Base-by-base conservation (phyloP, 2,113 vertebrate species). In the Mormyrus lacerda region DNA sequence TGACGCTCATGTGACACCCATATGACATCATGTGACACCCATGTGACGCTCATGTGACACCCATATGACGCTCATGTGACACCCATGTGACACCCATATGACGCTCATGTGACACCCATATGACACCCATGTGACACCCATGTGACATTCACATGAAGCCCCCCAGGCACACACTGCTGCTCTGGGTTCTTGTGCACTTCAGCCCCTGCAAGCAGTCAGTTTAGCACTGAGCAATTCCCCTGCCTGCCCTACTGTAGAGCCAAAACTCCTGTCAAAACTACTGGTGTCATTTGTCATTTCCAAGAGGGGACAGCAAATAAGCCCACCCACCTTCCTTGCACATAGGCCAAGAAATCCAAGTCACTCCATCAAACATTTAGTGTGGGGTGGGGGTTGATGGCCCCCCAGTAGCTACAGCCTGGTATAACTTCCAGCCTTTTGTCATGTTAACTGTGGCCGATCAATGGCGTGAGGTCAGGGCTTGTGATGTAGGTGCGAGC, bases 381-480 rank as follows among this genome's bases (percentile, higher is more conserved):
- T 96, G 95, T 96, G 96, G 95, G 96, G 27, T 51, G 85, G 95
- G 95, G 96, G 96, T 97, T 97, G 97, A 97, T 97, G 96, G 97
- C 97, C 97, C 96, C 94, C 95, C 94, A 94, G 96, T 97, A 98
- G 97, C 96, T 96, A 96, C 92, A 94, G 94, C 94, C 94, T 87
- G 95, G 95, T 97, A 95, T 97, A 97, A 97, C 96, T 96, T 95
- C 94, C 93, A 95, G 96, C 95, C 95, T 96, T 99, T 97, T 97
- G 97, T 98, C 98, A 99, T 97, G 97, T 98, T 98, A 98, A 98
- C 97, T 95, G 97, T 96, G 96, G 94, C 96, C 97, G 96, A 98
- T 99, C 98, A 98, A 98, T 98, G 97, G 96, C 97, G 96, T 97
- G 97, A 98, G 97, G 98, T 98, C 97, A 98, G 96, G 94, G 96